Evolutionary conservation across 2,113 vertebrate species (phyloP), one percentile per base, ranked within the genome.

Genomic region (Callithrix jacchus): DNA sequence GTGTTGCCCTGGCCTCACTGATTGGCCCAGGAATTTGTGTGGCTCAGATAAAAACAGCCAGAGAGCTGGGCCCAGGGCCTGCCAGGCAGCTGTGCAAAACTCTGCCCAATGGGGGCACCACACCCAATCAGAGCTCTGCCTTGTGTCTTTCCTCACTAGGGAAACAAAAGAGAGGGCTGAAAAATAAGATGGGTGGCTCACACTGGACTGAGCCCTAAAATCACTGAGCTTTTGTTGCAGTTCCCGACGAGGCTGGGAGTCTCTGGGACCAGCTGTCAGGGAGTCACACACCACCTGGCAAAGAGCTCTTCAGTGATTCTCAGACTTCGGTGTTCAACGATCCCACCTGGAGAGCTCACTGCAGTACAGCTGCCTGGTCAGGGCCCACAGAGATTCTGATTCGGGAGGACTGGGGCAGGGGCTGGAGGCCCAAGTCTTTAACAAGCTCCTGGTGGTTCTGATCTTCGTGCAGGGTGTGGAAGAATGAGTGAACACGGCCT

Each of bases 1-100:
- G 20, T 35, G 58, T 35, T 70, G 52, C 40, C 32, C n/a, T 58
- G 58, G 35, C 58, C 71, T 86, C 52, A 0, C 58, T 52, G 47
- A 42, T 6, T 40, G 91, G 74, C n/a, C 4, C 5, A 71, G 54
- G 77, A 3, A 12, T 45, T 64, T 12, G 40, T 12, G 56, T 2
- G 16, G 12, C 71, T 14, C 64, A 25, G 54, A 52, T 14, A n/a
- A n/a, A n/a, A 47, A 58, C 21, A 8, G 74, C 8, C 25, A 6
- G 42, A 49, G 2, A 52, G 35, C 64, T 9, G 77, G 49, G 93
- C 52, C 61, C 81, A 9, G 20, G 35, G 61, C 16, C 49, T 2
- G 1, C 0, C 56, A 79, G 21, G 47, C 9, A 0, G 5, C 18
- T 17, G 1, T 1, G 21, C 17, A 52, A 90, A 64, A 82, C 58